Evolutionary conservation across 2,888 invertebrate genomes (phyloP), one percentile per base, ranked within the genome.

Genomic region (Drosophila helvetica): DNA sequence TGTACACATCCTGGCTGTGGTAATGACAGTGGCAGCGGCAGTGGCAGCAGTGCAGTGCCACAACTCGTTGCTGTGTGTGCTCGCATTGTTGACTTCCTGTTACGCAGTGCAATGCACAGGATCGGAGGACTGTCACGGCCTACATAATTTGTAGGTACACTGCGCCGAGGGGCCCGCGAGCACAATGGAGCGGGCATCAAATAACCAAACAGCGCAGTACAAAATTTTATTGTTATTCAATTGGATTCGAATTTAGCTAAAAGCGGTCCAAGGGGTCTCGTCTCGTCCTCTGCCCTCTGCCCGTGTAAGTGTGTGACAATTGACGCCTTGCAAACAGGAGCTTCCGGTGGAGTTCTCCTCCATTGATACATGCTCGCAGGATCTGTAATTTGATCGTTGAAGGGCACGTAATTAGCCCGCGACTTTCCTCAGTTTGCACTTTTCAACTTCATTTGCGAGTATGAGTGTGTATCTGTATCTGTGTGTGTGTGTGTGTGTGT

Each of bases 221-320:
- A 76, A 38, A 55, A 80, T 86, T 90, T 90, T 85, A 90, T 90
- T 90, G 90, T 86, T 80, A 88, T 89, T 90, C 90, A 90, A 90
- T 91, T 90, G 90, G 79, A 86, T 88, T 86, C 85, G 87, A 87
- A 80, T 86, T 86, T 75, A 74, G 60, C 51, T 59, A 52, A 53
- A 58, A 55, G 50, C 27, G 62, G 54, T 54, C 55, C 19, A 63
- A 51, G 45, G 19, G 56, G 15, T 56, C 46, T 56, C 33, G 33
- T 52, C 53, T 27, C 12, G 42, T 8, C n/a, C 22, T 12, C 17
- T 30, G 27, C 42, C 42, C 46, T 25, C 47, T 22, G 33, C 48
- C 15, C 10, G 52, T 56, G 54, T 62, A 27, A 45, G 62, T 69
- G 81, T 80, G 79, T 88, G 85, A 88, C 84, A 85, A 77, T 85